Percentiles rank a stretch among this genome's conserved stretches.
phyloP scores from a whole-genome alignment of 2,113 vertebrate genomes.

The Thymallus thymallus region DNA sequence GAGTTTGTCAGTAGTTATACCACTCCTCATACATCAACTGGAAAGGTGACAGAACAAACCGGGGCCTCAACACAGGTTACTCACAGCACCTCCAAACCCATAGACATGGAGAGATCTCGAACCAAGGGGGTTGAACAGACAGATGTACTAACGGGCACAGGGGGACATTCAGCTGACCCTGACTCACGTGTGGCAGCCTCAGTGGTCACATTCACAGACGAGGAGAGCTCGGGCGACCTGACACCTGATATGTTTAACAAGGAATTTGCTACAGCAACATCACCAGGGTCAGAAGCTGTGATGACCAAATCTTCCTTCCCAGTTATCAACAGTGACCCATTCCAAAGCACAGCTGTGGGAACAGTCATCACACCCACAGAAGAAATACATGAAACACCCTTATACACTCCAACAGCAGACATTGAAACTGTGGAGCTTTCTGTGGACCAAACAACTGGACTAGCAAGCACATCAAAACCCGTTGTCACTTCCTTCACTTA shows the following conservation, averaged over 20 bases:
- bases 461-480: no score
- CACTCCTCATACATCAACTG: not conserved
- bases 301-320: no score
- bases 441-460: no score
- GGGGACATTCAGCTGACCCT: not conserved
- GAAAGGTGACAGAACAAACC: not conserved
- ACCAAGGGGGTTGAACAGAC: not conserved
- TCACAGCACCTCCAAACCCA: not conserved
- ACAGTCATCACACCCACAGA: no score
- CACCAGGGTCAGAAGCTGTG: no score
- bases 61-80: no score
- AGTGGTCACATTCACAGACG: not conserved
- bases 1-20: not conserved
- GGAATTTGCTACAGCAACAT: not conserved
- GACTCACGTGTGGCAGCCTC: not conserved
- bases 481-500: no score
- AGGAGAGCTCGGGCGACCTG: not conserved
- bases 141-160: not conserved
- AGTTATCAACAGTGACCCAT: no score
- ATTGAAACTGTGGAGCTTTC: no score
- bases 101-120: slow-evolving; percentile 1
- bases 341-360: no score
- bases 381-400: no score
- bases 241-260: not conserved
- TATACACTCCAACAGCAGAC: no score